Conservation (phyloP, 2,888 invertebrate genomes). For the Phymatocera aterrima region DNA sequence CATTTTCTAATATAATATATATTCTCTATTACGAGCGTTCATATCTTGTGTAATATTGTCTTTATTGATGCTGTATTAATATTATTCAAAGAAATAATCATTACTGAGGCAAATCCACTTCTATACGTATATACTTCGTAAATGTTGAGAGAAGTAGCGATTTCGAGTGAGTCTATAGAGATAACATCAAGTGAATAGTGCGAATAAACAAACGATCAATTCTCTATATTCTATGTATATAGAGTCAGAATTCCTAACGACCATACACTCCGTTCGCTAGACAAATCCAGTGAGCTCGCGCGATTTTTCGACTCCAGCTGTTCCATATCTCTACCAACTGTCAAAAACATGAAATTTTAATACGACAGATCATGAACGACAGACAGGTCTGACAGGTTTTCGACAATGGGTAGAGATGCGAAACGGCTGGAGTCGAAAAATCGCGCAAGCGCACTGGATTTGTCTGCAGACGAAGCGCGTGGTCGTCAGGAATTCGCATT, state of each 20-base stretch:
- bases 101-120: neutral
- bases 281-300: too few species aligned
- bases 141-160: neutral
- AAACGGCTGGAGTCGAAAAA: too few species aligned
- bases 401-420: too few species aligned
- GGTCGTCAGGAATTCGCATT: neutral
- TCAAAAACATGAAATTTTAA: too few species aligned
- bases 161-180: neutral
- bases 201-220: constrained; percentile 8
- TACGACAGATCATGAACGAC: too few species aligned
- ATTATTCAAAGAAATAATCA: neutral
- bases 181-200: neutral
- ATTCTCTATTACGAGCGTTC: neutral
- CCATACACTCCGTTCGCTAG: too few species aligned
- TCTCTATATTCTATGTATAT: too few species aligned
- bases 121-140: neutral
- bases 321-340: too few species aligned
- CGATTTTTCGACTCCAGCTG: neutral
- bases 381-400: too few species aligned
- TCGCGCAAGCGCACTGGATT: too few species aligned
- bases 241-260: too few species aligned
- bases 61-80: neutral
- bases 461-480: neutral
- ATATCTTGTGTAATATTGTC: neutral
- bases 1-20: too few species aligned